Conservation (phyloP, 2,888 invertebrate species). For the Heterodera filipjevi region DNA sequence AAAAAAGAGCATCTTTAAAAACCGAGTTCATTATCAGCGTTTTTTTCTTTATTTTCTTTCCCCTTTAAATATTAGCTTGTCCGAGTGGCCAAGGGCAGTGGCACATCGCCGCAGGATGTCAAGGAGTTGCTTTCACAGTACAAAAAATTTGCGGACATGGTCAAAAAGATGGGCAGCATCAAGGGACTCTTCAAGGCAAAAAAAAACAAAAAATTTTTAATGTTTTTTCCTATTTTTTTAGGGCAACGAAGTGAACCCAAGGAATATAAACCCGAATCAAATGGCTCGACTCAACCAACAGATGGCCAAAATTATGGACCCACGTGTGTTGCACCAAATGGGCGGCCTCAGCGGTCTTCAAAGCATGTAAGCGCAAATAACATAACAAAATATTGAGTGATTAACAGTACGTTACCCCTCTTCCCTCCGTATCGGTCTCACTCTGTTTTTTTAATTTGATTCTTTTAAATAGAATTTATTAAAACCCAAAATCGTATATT, state of each 20-base stretch:
- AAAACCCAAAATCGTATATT: no score
- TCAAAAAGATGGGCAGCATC: conserved; percentile 99
- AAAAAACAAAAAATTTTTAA: conserved; percentile 67
- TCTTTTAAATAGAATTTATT: no score
- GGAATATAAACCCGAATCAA: conserved; percentile 96
- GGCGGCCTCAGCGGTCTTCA: conserved; percentile 68
- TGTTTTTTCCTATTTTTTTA: conserved; percentile 36
- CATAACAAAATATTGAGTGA: no score
- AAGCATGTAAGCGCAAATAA: conserved; percentile 38
- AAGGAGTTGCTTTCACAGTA: conserved; percentile 96
- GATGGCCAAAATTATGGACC: conserved; percentile 99
- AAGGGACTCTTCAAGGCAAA: conserved; percentile 94
- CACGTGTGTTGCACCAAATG: conserved; percentile 91
- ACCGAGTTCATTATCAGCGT: background rate
- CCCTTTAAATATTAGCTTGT: background rate
- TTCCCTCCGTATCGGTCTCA: no score
- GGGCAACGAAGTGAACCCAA: conserved; percentile 91
- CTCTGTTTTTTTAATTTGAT: no score
- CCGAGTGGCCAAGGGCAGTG: conserved; percentile 82
- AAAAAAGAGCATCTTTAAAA: no score
- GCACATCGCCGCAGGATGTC: conserved; percentile 70
- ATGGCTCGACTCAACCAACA: conserved; percentile 99
- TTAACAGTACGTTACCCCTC: no score
- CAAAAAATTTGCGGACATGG: conserved; percentile 97
- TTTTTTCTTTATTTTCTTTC: conserved; percentile 79